A percentile compares a stretch with the other conserved stretches of the same genome.
Conservation (phyloP, 1,140 invertebrate species). For the Eriosoma lanigerum region DNA sequence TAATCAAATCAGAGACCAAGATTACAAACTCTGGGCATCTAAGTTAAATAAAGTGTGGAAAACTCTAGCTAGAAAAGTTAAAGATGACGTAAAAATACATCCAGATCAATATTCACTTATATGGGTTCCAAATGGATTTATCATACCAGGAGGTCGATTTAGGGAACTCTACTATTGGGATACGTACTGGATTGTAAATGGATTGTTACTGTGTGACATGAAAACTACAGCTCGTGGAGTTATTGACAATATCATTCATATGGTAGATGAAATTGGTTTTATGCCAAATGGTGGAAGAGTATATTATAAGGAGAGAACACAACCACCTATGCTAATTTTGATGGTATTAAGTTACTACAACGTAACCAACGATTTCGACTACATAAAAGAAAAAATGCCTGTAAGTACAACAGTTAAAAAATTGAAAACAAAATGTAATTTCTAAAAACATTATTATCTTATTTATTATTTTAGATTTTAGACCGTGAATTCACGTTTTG, state of each 20-base stretch:
- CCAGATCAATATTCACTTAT: conserved; percentile 71
- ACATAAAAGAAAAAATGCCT: conserved; percentile 64
- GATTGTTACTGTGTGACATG: conserved; percentile 76
- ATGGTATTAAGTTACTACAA: conserved; percentile 75
- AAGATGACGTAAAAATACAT: conserved; percentile 64
- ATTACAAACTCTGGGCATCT: conserved; percentile 64
- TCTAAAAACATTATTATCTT: no score
- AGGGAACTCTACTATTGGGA: conserved; percentile 78
- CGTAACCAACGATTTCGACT: conserved; percentile 67
- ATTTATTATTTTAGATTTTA: conserved; percentile 61
- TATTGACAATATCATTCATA: conserved; percentile 71
- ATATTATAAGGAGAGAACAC: conserved; percentile 76
- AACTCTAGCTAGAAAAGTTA: conserved; percentile 69
- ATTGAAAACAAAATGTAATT: not conserved
- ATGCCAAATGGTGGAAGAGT: conserved; percentile 76
- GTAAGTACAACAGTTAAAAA: conserved; percentile 63
- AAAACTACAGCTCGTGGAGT: conserved; percentile 67
- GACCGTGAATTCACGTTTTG: conserved; percentile 67
- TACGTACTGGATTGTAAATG: conserved; percentile 82
- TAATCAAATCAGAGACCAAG: conserved; percentile 65
- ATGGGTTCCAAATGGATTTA: conserved; percentile 75
- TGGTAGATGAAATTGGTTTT: conserved; percentile 69
- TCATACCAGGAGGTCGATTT: conserved; percentile 81
- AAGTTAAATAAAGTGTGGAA: conserved; percentile 71
- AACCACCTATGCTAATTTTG: conserved; percentile 77